These are phyloP conservation scores for Tetrapedia diversipes DNA, from an alignment of 2,888 invertebrate species.

Conservation along the genomic window DNA sequence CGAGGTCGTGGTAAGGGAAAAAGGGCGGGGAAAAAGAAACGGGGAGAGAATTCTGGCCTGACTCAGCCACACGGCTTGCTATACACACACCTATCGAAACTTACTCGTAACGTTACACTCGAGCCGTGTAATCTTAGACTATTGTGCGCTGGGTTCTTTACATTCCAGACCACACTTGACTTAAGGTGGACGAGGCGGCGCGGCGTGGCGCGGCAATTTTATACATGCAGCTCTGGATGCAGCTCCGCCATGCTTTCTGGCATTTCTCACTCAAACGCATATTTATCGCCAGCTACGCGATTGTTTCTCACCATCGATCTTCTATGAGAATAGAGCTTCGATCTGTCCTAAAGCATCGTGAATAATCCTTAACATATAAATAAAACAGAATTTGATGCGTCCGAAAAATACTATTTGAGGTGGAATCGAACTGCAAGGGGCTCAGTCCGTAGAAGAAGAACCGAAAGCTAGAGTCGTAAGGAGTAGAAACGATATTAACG, in stretches of 20 bases:
- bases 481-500: no score
- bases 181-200: constrained; percentile 52
- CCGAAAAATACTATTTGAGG: no score
- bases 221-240: constrained; percentile 29
- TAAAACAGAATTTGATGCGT: no score
- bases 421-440: no score
- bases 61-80: constrained; percentile 33
- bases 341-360: no score
- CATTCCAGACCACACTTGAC: constrained; percentile 73
- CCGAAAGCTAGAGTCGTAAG: no score
- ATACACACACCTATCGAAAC: constrained; percentile 63
- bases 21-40: neutral
- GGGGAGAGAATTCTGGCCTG: constrained; percentile 34
- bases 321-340: no score
- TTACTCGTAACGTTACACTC: constrained; percentile 63
- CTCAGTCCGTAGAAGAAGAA: no score
- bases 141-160: constrained; percentile 66
- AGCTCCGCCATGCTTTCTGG: constrained; percentile 46
- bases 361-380: no score
- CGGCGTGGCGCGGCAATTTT: constrained; percentile 56
- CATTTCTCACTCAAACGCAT: constrained; percentile 41
- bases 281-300: no score
- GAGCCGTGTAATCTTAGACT: constrained; percentile 68
- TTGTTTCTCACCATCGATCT: no score
- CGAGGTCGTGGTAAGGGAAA: constrained; percentile 47